These are phyloP conservation scores for Coracopsis vasa DNA, from an alignment of 2,113 vertebrate genomes.

Conservation along the genomic window DNA sequence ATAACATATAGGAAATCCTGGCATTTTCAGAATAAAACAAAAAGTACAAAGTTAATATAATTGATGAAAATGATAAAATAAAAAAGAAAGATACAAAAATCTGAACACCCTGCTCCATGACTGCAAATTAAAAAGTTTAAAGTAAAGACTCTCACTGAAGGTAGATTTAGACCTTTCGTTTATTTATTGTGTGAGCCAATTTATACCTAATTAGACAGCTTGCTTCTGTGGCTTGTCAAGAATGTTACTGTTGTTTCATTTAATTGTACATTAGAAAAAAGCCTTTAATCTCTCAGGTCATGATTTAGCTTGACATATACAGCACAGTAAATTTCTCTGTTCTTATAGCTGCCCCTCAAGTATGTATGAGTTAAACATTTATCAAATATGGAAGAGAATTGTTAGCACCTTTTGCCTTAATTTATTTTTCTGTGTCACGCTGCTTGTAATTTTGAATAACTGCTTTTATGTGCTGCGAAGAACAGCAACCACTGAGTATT, in stretches of 20 bases:
- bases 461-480: conserved; percentile 71
- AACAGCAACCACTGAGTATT: conserved; percentile 69
- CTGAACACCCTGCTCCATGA: background rate
- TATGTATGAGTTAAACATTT: conserved; percentile 72
- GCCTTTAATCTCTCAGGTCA: background rate
- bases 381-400: conserved; percentile 67
- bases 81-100: background rate
- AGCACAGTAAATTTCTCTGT: background rate
- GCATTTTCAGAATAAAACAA: background rate
- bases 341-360: conserved; percentile 21
- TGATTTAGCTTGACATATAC: background rate
- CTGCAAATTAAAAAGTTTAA: background rate
- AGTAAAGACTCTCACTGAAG: background rate
- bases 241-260: background rate
- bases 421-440: conserved; percentile 70
- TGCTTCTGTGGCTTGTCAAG: background rate
- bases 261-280: background rate
- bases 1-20: background rate
- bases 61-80: background rate
- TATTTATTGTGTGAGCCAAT: background rate
- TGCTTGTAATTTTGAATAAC: conserved; percentile 77
- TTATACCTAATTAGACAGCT: background rate
- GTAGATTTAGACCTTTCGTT: background rate
- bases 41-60: background rate
- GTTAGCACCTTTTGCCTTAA: conserved; percentile 60